Conservation (phyloP, 1,140 invertebrate genomes). For the Zophobas morio region DNA sequence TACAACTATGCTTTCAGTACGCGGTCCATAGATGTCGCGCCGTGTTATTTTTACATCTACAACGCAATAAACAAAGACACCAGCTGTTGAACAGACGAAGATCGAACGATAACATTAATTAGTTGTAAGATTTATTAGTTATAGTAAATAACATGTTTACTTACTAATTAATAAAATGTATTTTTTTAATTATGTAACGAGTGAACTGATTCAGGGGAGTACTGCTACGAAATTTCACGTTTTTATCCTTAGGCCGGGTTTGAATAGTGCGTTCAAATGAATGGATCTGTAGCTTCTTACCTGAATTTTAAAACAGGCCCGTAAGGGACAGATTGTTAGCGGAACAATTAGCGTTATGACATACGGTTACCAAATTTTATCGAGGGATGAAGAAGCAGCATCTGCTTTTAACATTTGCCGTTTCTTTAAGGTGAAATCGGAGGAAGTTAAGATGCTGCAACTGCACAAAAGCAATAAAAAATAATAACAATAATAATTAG, state of each 20-base stretch:
- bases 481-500: background rate
- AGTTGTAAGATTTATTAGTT: too few species aligned
- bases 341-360: slow-evolving; percentile 47
- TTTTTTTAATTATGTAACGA: background rate
- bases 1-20: too few species aligned
- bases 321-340: slow-evolving; percentile 51
- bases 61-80: too few species aligned
- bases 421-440: background rate
- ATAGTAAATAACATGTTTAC: too few species aligned
- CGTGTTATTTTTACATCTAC: too few species aligned
- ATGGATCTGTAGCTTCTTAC: slow-evolving; percentile 37
- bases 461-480: too few species aligned
- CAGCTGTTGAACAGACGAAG: too few species aligned
- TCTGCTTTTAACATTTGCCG: slow-evolving; percentile 40
- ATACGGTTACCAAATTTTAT: slow-evolving; percentile 49
- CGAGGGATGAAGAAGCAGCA: slow-evolving; percentile 44
- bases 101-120: too few species aligned
- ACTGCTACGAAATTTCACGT: background rate
- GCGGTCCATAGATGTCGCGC: too few species aligned
- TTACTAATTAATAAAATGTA: too few species aligned
- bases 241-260: background rate
- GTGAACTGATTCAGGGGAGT: background rate
- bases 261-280: slow-evolving; percentile 20
- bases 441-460: background rate
- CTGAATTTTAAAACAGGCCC: slow-evolving; percentile 42